A percentile compares a stretch with the other conserved stretches of the same genome.
Evolutionary conservation across 2,797 vertebrate genomes (phyloP).

Genomic region (Vireo griseus): DNA sequence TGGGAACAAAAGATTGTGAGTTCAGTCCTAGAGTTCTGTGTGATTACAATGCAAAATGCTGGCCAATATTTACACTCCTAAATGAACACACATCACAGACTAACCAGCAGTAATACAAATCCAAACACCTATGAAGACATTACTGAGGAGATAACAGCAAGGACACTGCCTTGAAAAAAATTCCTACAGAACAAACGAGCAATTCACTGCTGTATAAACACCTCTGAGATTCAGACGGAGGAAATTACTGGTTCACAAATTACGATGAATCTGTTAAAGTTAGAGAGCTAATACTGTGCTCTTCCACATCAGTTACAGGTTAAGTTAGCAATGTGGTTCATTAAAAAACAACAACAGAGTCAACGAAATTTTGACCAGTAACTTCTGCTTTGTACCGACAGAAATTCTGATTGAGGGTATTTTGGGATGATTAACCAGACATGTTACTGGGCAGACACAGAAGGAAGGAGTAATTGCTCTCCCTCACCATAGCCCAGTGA

Average conservation of each 20-base stretch:
- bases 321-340: neutral
- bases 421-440: neutral
- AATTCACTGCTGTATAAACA: conserved; percentile 19
- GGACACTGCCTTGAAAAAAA: conserved; percentile 1
- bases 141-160: conserved; percentile 4
- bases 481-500: neutral
- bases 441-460: neutral
- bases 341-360: neutral
- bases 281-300: neutral
- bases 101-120: conserved; percentile 6
- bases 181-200: neutral
- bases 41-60: conserved; percentile 3
- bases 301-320: neutral
- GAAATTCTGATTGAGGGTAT: neutral
- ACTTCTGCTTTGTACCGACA: neutral
- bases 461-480: neutral
- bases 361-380: neutral
- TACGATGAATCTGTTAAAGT: neutral
- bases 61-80: conserved; percentile 24
- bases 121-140: conserved; percentile 19
- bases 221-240: conserved; percentile 5
- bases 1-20: neutral
- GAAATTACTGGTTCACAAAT: conserved; percentile 7
- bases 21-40: neutral
- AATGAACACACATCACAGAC: conserved; percentile 16